Evolutionary conservation across 2,113 vertebrate genomes (phyloP), one percentile per base, ranked within the genome.

Genomic region (Zapus hudsonius): DNA sequence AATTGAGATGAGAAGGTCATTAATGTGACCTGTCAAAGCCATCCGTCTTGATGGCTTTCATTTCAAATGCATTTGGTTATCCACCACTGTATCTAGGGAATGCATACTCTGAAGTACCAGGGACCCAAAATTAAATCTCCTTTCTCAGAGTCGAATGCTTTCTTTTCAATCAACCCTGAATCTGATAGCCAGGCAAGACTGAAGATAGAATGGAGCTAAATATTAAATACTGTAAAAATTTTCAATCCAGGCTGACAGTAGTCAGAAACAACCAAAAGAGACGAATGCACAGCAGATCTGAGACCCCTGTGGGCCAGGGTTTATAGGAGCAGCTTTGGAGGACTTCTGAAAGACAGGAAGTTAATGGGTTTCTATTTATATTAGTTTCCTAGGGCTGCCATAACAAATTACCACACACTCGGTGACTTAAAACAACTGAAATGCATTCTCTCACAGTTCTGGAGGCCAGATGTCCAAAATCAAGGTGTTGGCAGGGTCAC

Each of bases 321-420:
- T 59, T 57, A n/a, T 2, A 12, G 1, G 64, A 92, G 55, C 1
- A 3, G 22, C 64, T 83, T 79, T 91, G 89, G 84, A 94, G 95
- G 92, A 92, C 82, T 92, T 93, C 91, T 96, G 83, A 96, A 95
- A 92, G 94, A 89, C 86, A 67, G 44, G 87, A 92, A 91, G 83
- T 85, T 92, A 95, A 93, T 72, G 84, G 88, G 75, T 89, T 91
- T 93, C 81, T 95, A 92, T 96, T 96, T 93, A 95, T 95, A 89
- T 95, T 89, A 92, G 84, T 93, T 95, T 95, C 76, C 76, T 78
- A 95, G 81, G 84, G 84, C 93, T 97, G 93, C 94, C 92, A 59
- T 86, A 94, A 95, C 84, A 80, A 93, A 95, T 95, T 96, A 96
- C 81, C 76, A 82, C 95, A 96, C 83, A 95, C 92, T 83, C n/a